These are phyloP conservation scores for Hemitrygon akajei DNA, from an alignment of 2,797 vertebrate genomes.

Conservation along the genomic window DNA sequence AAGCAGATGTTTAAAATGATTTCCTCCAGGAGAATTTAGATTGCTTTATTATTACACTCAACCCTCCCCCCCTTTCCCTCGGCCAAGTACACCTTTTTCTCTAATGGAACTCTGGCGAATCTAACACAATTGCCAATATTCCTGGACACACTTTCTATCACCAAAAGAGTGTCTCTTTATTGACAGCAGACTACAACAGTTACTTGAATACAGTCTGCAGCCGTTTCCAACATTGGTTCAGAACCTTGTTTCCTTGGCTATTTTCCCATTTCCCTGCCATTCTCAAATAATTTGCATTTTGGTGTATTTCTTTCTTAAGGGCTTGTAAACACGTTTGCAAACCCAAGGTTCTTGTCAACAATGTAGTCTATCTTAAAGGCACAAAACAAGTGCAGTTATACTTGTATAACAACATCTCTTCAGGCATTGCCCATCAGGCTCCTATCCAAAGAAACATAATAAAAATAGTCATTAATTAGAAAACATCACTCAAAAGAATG, in stretches of 20 bases:
- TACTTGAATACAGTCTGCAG: neutral
- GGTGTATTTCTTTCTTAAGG: neutral
- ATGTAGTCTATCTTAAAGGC: neutral
- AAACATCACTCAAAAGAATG: conserved; percentile 40
- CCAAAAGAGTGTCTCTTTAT: neutral
- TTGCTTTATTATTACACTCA: neutral
- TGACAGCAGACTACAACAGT: neutral
- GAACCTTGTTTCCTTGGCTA: neutral
- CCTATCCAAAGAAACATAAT: conserved; percentile 38
- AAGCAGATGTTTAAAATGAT: neutral
- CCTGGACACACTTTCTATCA: neutral
- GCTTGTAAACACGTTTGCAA: neutral
- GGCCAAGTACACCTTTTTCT: neutral
- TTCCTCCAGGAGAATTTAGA: neutral
- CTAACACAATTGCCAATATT: neutral
- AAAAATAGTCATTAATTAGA: conserved; percentile 45
- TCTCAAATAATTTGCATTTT: neutral
- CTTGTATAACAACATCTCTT: neutral
- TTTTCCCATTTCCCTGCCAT: neutral
- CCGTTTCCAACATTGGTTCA: neutral
- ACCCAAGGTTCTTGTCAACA: neutral
- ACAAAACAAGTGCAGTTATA: neutral
- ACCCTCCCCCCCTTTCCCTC: neutral
- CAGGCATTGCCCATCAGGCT: neutral
- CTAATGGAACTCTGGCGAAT: neutral